Conservation (phyloP, 2,888 invertebrate genomes). For the Anthrax anthrax region DNA sequence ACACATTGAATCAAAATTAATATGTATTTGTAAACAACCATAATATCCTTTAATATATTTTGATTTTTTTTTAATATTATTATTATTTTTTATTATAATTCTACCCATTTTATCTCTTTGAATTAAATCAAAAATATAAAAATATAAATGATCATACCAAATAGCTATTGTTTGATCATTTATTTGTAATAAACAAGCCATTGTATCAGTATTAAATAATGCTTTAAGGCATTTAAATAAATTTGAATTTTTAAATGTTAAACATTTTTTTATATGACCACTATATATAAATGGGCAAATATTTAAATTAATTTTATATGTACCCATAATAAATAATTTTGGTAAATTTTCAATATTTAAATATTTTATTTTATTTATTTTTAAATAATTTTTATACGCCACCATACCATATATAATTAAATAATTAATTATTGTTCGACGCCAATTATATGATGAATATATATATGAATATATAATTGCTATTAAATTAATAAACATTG, state of each 20-base stretch:
- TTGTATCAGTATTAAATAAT: constrained; percentile 22
- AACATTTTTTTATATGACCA: constrained; percentile 20
- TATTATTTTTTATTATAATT: constrained; percentile 36
- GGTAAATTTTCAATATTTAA: constrained; percentile 25
- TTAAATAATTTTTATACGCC: constrained; percentile 21
- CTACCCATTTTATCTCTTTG: constrained; percentile 43
- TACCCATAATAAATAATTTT: constrained; percentile 33
- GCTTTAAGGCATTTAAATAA: constrained; percentile 20
- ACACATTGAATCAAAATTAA: constrained; percentile 43
- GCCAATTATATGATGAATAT: constrained; percentile 49
- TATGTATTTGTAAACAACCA: constrained; percentile 48
- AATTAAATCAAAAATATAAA: constrained; percentile 51
- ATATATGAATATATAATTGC: constrained; percentile 50
- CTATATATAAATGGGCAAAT: constrained; percentile 22
- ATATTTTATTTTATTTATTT: constrained; percentile 20
- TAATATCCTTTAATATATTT: too few relatives aligned
- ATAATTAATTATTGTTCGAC: constrained; percentile 41
- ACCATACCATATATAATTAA: constrained; percentile 23
- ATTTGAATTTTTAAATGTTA: constrained; percentile 18
- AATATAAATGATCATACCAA: constrained; percentile 49
- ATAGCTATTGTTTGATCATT: constrained; percentile 43
- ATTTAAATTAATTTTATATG: constrained; percentile 21
- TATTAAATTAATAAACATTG: constrained; percentile 43
- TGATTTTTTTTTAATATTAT: too few relatives aligned
- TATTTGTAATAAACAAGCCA: constrained; percentile 38